Evolutionary conservation across 2,113 vertebrate genomes (phyloP).

Genomic region (Pollachius pollachius): DNA sequence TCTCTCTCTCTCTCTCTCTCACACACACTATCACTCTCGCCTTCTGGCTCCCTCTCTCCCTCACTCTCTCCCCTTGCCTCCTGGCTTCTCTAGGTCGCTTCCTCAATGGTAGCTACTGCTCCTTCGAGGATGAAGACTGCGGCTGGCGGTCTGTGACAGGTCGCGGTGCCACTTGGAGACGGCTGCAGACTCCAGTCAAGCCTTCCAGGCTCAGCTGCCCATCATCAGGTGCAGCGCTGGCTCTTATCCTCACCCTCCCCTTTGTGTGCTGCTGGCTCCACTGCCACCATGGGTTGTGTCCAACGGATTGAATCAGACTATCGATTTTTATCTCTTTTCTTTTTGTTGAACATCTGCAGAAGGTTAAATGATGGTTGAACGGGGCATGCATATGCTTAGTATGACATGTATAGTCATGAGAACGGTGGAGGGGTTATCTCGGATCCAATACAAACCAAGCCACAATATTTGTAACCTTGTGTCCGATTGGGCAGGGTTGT

Average conservation of each 20-base stretch:
- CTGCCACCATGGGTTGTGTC: too few relatives aligned
- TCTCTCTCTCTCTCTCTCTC: slow-evolving; percentile 30
- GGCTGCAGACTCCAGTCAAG: slow-evolving; percentile 67
- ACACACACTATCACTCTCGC: slow-evolving; percentile 54
- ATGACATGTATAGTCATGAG: too few relatives aligned
- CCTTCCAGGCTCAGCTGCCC: slow-evolving; percentile 61
- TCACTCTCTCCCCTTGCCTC: not conserved
- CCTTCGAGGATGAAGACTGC: slow-evolving; percentile 87
- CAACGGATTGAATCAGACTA: too few relatives aligned
- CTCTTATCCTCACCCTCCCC: not conserved
- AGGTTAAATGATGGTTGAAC: too few relatives aligned
- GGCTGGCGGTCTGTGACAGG: slow-evolving; percentile 75
- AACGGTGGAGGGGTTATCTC: too few relatives aligned
- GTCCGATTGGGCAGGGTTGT: too few relatives aligned
- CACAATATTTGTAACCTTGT: too few relatives aligned
- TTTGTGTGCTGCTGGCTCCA: too few relatives aligned
- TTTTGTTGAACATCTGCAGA: too few relatives aligned
- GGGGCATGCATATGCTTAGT: too few relatives aligned
- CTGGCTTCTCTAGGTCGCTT: slow-evolving; percentile 77
- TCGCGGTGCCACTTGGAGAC: slow-evolving; percentile 73
- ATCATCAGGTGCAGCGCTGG: slow-evolving; percentile 60
- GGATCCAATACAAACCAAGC: too few relatives aligned
- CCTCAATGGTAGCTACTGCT: slow-evolving; percentile 90
- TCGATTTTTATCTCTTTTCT: too few relatives aligned
- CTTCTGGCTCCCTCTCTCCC: not conserved